Evolutionary conservation across 2,888 invertebrate species (phyloP).

Genomic region (Teleogryllus oceanicus): DNA sequence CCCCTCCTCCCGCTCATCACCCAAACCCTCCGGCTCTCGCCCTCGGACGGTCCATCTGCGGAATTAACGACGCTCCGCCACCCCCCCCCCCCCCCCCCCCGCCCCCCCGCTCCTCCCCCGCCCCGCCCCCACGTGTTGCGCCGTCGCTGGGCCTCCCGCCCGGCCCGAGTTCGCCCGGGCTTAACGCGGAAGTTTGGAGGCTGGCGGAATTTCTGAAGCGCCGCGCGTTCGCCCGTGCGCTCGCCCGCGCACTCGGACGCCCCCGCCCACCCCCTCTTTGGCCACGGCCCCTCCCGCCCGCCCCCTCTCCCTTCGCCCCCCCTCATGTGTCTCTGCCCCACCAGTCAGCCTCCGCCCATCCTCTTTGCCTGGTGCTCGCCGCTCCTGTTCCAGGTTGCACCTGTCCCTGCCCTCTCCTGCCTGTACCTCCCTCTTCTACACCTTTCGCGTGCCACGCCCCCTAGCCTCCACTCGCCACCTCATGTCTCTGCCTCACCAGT

Average conservation of each 20-base stretch:
- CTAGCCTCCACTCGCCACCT: no score
- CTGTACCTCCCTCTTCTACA: no score
- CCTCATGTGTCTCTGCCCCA: no score
- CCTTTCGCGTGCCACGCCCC: no score
- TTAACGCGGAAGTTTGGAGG: slow-evolving; percentile 1
- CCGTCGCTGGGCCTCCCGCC: background rate
- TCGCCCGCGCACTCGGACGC: background rate
- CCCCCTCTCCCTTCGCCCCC: no score
- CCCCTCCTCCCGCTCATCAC: no score
- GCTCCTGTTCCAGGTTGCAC: background rate
- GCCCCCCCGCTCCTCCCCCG: background rate
- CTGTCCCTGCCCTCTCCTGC: background rate
- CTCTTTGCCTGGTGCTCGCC: background rate
- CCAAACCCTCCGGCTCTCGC: no score
- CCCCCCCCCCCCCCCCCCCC: background rate
- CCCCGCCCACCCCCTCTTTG: background rate
- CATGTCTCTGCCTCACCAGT: no score
- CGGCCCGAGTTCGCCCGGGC: background rate
- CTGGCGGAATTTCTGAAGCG: slow-evolving; percentile 9
- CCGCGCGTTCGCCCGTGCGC: background rate
- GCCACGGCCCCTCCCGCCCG: background rate
- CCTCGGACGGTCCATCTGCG: slow-evolving; percentile 4
- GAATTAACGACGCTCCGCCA: background rate
- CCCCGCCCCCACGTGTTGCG: background rate
- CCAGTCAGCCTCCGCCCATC: background rate